Conservation (phyloP, 2,797 vertebrate genomes). For the Rachycentron canadum region DNA sequence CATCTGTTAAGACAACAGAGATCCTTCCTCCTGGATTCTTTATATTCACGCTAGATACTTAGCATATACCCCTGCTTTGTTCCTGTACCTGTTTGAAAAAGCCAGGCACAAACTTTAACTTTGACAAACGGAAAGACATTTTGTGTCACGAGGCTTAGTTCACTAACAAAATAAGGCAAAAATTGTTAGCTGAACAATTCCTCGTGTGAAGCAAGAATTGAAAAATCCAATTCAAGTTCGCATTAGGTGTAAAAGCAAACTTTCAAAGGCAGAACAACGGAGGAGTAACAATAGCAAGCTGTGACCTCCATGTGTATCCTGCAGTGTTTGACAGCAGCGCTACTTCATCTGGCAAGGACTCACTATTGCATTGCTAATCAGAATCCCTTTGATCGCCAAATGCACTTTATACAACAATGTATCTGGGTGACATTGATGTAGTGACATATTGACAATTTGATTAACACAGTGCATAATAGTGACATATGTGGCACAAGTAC, state of each 20-base stretch:
- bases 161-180: constrained; percentile 14
- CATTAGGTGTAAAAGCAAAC: neutral
- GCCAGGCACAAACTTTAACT: constrained; percentile 22
- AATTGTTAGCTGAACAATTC: constrained; percentile 7
- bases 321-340: constrained; percentile 33
- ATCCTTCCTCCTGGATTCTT: constrained; percentile 68
- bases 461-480: constrained; percentile 39
- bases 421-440: constrained; percentile 39
- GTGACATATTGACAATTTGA: constrained; percentile 39
- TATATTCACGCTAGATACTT: constrained; percentile 53
- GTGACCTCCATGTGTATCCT: constrained; percentile 26
- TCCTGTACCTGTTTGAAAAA: constrained; percentile 34
- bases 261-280: constrained; percentile 3
- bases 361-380: constrained; percentile 42
- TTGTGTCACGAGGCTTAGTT: neutral
- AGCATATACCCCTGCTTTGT: constrained; percentile 36
- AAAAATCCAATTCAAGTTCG: neutral
- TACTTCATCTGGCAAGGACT: constrained; percentile 43
- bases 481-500: constrained; percentile 32
- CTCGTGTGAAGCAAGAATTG: neutral
- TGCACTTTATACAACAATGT: constrained; percentile 6
- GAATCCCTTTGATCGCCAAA: constrained; percentile 38
- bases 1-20: constrained; percentile 81
- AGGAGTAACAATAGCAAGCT: neutral
- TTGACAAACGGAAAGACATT: constrained; percentile 17